These are phyloP conservation scores for Plagodis dolabraria DNA, from an alignment of 2,888 invertebrate species.

Conservation along the genomic window DNA sequence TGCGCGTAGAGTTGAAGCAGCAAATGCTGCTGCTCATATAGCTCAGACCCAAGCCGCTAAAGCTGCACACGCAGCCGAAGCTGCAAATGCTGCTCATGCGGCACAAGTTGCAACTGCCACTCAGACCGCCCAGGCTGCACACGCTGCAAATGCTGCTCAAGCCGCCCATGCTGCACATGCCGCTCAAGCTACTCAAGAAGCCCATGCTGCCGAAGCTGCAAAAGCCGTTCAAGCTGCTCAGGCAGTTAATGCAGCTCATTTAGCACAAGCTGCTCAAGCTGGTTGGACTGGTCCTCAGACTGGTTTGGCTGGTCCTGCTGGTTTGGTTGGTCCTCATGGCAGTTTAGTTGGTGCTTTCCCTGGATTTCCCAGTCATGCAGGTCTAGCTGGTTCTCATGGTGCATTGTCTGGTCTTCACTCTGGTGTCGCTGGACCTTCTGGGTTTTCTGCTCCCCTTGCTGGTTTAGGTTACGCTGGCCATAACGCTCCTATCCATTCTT, in stretches of 20 bases:
- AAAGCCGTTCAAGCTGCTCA: conserved; percentile 30
- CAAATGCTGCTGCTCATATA: conserved; percentile 22
- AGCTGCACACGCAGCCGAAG: conserved; percentile 31
- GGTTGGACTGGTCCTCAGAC: conserved; percentile 27
- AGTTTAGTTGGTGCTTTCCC: conserved; percentile 28
- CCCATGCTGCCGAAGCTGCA: conserved; percentile 27
- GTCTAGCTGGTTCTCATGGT: conserved; percentile 25
- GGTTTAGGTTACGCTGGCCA: conserved; percentile 22
- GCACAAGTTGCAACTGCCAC: conserved; percentile 20
- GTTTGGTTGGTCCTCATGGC: conserved; percentile 13
- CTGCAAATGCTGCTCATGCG: conserved; percentile 34
- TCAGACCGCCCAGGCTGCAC: conserved; percentile 39
- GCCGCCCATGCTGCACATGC: conserved; percentile 34
- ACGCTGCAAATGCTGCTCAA: conserved; percentile 30
- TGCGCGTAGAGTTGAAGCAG: conserved; percentile 19
- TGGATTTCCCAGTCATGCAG: conserved; percentile 18
- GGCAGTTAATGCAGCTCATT: conserved; percentile 30
- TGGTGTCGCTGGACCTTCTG: conserved; percentile 24
- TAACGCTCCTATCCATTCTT: conserved; percentile 34
- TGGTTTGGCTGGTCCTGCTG: conserved; percentile 7
- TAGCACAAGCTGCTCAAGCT: conserved; percentile 29
- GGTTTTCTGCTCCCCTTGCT: conserved; percentile 18
- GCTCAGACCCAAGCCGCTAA: conserved; percentile 29
- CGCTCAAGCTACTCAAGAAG: conserved; percentile 26
- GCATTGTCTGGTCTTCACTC: conserved; percentile 28